Evolutionary conservation across 2,888 invertebrate genomes (phyloP).

Genomic region (Magallana nippona): DNA sequence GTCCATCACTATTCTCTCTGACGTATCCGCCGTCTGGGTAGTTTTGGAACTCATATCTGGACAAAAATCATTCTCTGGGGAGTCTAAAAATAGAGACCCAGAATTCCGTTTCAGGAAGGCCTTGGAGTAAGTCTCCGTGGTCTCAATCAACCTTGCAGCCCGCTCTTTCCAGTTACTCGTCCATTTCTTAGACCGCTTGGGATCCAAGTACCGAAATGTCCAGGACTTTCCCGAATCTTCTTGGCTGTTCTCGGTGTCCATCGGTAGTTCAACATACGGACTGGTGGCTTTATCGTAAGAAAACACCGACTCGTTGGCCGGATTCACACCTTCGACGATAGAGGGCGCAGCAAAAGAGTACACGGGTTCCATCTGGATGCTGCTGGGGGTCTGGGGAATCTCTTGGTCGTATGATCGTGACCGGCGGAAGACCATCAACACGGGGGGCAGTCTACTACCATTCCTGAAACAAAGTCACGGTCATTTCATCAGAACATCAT

Average conservation of each 20-base stretch:
- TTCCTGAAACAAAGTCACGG: neutral
- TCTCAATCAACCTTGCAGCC: neutral
- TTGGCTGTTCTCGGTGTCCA: neutral
- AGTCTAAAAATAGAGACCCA: neutral
- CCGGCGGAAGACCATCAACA: neutral
- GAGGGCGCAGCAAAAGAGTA: constrained; percentile 10
- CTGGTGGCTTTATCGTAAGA: neutral
- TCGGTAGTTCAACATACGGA: constrained; percentile 1
- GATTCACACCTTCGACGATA: constrained; percentile 1
- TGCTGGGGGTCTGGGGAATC: neutral
- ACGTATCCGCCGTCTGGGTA: neutral
- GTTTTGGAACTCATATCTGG: neutral
- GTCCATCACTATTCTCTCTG: neutral
- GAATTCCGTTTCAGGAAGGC: neutral
- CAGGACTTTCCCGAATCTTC: neutral
- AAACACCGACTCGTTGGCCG: neutral
- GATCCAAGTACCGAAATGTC: constrained; percentile 6
- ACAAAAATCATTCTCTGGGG: neutral
- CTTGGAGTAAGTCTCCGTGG: constrained; percentile 3
- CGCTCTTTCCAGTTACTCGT: constrained; percentile 4
- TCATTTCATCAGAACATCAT: too few relatives aligned
- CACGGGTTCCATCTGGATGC: neutral
- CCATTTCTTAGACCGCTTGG: neutral
- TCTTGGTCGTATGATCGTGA: neutral
- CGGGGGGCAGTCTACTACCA: neutral